Conservation (phyloP, 2,797 vertebrate species). For the Lates japonicus region DNA sequence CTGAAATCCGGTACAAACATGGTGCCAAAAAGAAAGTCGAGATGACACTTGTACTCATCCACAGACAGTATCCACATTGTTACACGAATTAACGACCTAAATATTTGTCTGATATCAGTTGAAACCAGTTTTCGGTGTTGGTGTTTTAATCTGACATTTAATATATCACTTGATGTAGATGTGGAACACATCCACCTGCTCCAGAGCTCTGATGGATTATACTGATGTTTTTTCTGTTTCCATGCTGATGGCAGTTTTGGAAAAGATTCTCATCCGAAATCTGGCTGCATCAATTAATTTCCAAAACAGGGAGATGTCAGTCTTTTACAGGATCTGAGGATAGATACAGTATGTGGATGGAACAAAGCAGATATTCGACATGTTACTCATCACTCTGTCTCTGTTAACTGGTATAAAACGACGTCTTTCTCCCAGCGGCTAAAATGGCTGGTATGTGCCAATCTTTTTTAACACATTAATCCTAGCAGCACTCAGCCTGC, state of each 20-base stretch:
- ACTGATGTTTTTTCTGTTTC: neutral
- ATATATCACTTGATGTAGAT: constrained; percentile 7
- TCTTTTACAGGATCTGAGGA: neutral
- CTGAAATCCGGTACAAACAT: constrained; percentile 10
- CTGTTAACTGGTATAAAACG: constrained; percentile 12
- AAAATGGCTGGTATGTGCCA: constrained; percentile 39
- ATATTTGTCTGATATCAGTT: constrained; percentile 38
- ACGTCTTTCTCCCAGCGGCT: constrained; percentile 26
- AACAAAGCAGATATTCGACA: constrained; percentile 6
- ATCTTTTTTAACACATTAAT: constrained; percentile 56
- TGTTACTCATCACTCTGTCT: neutral
- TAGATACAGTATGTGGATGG: neutral
- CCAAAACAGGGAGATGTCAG: neutral
- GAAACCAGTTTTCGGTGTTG: constrained; percentile 23
- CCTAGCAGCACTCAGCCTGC: constrained; percentile 45
- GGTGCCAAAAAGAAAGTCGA: constrained; percentile 51
- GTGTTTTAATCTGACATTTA: constrained; percentile 26
- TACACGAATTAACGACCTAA: constrained; percentile 26
- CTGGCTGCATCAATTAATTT: neutral
- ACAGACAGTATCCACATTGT: constrained; percentile 57
- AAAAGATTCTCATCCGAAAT: neutral
- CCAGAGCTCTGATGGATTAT: neutral
- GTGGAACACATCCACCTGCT: neutral
- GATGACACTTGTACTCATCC: constrained; percentile 29
- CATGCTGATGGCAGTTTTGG: neutral